phyloP scores from a whole-genome alignment of 2,797 vertebrate genomes.

The Cyprinodon diabolis region DNA sequence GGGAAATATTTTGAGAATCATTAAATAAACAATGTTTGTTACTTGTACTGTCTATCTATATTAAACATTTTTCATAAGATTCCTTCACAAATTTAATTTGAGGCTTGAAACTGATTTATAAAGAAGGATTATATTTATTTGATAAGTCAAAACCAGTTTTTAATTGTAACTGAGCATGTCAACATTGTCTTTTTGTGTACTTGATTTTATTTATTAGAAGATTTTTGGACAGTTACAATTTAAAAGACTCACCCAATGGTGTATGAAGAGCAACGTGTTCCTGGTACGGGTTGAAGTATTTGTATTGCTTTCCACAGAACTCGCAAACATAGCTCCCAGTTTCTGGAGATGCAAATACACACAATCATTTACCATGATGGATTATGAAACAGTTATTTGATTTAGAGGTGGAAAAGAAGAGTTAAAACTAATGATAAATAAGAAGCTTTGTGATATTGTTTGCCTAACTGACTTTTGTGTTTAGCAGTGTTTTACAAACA shows the following conservation, averaged over 20 bases:
- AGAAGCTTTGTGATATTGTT: constrained; percentile 26
- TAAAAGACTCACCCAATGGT: constrained; percentile 88
- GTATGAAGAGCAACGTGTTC: constrained; percentile 97
- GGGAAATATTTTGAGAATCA: not conserved
- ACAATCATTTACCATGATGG: constrained; percentile 25
- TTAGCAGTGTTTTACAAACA: constrained; percentile 19
- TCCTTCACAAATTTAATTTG: not conserved
- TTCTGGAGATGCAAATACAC: constrained; percentile 80
- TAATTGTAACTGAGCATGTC: not conserved
- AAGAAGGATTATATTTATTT: not conserved
- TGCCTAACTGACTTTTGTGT: constrained; percentile 10
- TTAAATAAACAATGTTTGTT: not conserved
- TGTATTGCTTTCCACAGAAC: constrained; percentile 99
- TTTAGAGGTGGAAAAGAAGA: constrained; percentile 40
- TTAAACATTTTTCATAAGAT: no score
- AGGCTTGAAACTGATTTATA: not conserved
- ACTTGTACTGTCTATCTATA: no score
- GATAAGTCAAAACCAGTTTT: not conserved
- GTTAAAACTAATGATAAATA: constrained; percentile 19
- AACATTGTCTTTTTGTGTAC: not conserved
- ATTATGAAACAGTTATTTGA: constrained; percentile 16
- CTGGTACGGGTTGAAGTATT: constrained; percentile 99
- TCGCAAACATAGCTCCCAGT: constrained; percentile 98
- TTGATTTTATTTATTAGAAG: not conserved
- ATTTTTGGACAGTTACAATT: not conserved